phyloP scores from a whole-genome alignment of 2,113 vertebrate genomes.

The Typhlomys cinereus region DNA sequence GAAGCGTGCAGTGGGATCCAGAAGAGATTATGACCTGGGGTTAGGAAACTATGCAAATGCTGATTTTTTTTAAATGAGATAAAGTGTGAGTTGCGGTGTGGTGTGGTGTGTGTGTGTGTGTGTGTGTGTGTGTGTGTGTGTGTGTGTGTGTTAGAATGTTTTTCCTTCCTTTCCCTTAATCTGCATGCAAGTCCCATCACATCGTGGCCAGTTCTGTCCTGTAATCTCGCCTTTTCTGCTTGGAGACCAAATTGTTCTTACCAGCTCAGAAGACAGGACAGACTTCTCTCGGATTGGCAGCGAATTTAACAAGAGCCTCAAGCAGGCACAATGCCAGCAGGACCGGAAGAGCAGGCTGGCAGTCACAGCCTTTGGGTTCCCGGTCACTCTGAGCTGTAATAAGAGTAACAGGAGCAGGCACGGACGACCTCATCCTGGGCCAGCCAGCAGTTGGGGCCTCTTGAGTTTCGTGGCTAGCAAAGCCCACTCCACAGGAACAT shows the following conservation, averaged over 20 bases:
- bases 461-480: neutral
- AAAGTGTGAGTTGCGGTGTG: neutral
- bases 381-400: neutral
- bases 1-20: neutral
- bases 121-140: neutral
- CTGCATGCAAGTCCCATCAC: neutral
- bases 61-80: neutral
- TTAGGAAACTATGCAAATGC: neutral
- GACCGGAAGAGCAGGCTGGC: neutral
- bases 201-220: neutral
- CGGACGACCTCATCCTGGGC: neutral
- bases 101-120: neutral
- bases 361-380: neutral
- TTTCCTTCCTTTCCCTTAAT: constrained; percentile 15
- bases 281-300: neutral
- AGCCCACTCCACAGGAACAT: neutral
- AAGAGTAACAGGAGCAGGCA: too few species aligned
- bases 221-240: neutral
- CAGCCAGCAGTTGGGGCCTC: neutral
- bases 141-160: neutral
- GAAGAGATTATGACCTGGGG: neutral
- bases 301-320: neutral
- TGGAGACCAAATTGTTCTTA: neutral
- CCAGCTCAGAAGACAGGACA: neutral
- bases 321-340: neutral